Base-by-base conservation (phyloP, 2,888 invertebrate genomes). In the Nymphalis urticae region DNA sequence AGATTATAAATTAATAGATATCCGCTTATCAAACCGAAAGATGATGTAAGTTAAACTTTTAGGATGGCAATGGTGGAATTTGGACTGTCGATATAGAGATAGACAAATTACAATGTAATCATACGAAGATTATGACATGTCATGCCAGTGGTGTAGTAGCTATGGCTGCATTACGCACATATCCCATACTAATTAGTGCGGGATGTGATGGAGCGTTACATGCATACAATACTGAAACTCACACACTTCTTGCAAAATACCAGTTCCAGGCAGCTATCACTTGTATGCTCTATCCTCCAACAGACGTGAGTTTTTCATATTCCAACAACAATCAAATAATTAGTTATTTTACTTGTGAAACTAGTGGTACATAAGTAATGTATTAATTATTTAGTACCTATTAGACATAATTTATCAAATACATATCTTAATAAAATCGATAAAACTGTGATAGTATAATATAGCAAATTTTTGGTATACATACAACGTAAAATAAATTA, bases 11-110 rank as follows among this genome's bases (percentile, higher is more conserved):
- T 6, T 17, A 50, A 50, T 17, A 19, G 4, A 7, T 7, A 50
- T 16, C 0, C 0, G 3, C 0, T 42, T 1, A 5, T 50, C n/a
- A 50, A 50, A n/a, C 2, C 7, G 17, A 6, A 17, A 50, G 2
- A 50, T 50, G 8, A 17, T 50, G 1, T 19, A 16, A 16, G 17
- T 54, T 17, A 27, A 24, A 16, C 17, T 78, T 70, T 24, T 61
- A 97, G 97, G 98, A 98, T 89, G 97, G 95, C 2, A 96, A 95
- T 73, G 98, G 98, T 16, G 97, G 97, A 1, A 93, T 98, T 59
- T 93, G 93, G 92, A 83, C 83, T 2, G 85, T 87, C 17, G 92
- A 92, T 56, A 73, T 89, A n/a, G 93, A 93, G 66, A 83, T 92
- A 51, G 92, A 93, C 69, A 90, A 90, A 74, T 75, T 89, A 50